Conservation (phyloP, 2,888 invertebrate species). For the Stenurella melanura region DNA sequence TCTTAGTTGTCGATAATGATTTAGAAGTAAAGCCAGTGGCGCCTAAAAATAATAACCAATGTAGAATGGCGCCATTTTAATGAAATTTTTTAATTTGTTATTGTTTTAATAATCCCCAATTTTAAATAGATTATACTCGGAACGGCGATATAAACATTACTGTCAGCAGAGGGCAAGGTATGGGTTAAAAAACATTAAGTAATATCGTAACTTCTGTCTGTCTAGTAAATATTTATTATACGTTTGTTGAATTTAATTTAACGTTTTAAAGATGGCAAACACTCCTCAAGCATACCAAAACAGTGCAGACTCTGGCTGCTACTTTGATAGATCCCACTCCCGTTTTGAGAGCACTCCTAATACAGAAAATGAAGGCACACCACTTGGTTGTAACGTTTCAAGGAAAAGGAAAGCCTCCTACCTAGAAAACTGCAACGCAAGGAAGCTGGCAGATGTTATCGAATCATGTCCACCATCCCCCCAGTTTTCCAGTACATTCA, state of each 20-base stretch:
- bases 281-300: slow-evolving; percentile 38
- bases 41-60: not conserved
- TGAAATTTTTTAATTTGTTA: slow-evolving; percentile 1
- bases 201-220: not conserved
- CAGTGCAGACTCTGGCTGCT: slow-evolving; percentile 48
- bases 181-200: not conserved
- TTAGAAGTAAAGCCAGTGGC: not conserved
- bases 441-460: slow-evolving; percentile 55
- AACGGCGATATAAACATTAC: not conserved
- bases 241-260: not conserved
- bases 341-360: slow-evolving; percentile 58
- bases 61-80: slow-evolving; percentile 36
- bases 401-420: slow-evolving; percentile 63
- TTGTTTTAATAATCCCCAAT: not conserved
- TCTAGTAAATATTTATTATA: not conserved
- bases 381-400: slow-evolving; percentile 42
- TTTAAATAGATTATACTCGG: not conserved
- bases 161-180: not conserved
- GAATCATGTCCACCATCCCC: slow-evolving; percentile 57
- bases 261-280: slow-evolving; percentile 42
- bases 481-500: slow-evolving; percentile 66
- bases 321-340: slow-evolving; percentile 46
- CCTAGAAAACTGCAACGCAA: slow-evolving; percentile 44
- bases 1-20: slow-evolving; percentile 10
- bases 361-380: slow-evolving; percentile 52